These are phyloP conservation scores for Eospalax fontanierii DNA, from an alignment of 2,797 vertebrate species.

Conservation along the genomic window DNA sequence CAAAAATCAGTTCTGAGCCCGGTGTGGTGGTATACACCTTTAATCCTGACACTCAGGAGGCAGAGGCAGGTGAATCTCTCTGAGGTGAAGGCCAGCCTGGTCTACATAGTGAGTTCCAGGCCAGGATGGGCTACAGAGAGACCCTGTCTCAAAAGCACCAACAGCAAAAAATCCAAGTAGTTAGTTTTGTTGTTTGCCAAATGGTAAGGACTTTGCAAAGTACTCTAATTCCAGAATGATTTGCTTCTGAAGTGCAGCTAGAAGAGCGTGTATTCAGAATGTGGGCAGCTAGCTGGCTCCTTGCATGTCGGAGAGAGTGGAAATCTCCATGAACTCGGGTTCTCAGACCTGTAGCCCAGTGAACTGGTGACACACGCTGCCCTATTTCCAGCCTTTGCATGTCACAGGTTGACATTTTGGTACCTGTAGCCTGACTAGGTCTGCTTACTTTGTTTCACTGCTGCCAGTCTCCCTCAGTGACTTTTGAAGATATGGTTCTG, in stretches of 20 bases:
- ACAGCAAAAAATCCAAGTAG: no score
- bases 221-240: slow-evolving; percentile 17
- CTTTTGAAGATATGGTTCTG: slow-evolving; percentile 26
- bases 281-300: not conserved
- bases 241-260: not conserved
- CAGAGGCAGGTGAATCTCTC: no score
- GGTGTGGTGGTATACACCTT: no score
- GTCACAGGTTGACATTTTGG: not conserved
- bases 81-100: no score
- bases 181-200: slow-evolving; percentile 39
- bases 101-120: no score
- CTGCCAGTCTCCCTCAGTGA: not conserved
- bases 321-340: not conserved
- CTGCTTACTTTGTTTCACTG: not conserved
- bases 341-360: not conserved
- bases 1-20: not conserved
- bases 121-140: no score
- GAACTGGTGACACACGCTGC: not conserved
- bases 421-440: not conserved
- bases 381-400: not conserved
- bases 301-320: not conserved
- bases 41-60: no score
- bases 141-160: no score
- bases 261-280: slow-evolving; percentile 9
- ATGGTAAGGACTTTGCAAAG: slow-evolving; percentile 50